These are phyloP conservation scores for Neodiprion lecontei DNA, from an alignment of 1,140 invertebrate genomes.

Conservation along the genomic window DNA sequence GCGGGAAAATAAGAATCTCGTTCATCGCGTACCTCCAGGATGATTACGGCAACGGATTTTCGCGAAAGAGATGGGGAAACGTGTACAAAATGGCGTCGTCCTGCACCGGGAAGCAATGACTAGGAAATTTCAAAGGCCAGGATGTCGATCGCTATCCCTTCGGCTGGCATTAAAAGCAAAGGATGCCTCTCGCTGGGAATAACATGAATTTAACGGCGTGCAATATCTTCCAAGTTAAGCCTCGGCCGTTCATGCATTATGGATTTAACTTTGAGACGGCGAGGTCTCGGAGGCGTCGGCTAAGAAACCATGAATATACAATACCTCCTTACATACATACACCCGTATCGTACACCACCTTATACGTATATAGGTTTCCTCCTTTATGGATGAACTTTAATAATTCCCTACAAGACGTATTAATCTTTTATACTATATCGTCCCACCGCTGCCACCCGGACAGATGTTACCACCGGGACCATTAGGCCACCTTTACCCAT, in stretches of 20 bases:
- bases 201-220: conserved; percentile 60
- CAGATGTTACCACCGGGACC: not conserved
- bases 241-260: conserved; percentile 60
- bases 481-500: not conserved
- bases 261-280: conserved; percentile 56
- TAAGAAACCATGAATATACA: conserved; percentile 64
- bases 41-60: no score
- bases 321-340: conserved; percentile 50
- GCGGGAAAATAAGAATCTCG: no score
- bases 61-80: no score
- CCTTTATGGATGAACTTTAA: conserved; percentile 54
- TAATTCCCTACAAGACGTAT: conserved; percentile 36
- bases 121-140: no score
- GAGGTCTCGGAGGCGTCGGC: conserved; percentile 42
- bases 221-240: conserved; percentile 58
- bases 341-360: conserved; percentile 45
- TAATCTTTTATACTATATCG: conserved; percentile 19
- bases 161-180: conserved; percentile 59
- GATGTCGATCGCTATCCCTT: not conserved
- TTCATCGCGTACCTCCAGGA: no score
- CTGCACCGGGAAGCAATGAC: no score
- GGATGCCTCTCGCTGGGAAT: conserved; percentile 49
- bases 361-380: conserved; percentile 46
- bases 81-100: no score
- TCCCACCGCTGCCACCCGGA: conserved; percentile 32